Conservation (phyloP, 2,797 vertebrate genomes). For the Leucoraja ocellata region DNA sequence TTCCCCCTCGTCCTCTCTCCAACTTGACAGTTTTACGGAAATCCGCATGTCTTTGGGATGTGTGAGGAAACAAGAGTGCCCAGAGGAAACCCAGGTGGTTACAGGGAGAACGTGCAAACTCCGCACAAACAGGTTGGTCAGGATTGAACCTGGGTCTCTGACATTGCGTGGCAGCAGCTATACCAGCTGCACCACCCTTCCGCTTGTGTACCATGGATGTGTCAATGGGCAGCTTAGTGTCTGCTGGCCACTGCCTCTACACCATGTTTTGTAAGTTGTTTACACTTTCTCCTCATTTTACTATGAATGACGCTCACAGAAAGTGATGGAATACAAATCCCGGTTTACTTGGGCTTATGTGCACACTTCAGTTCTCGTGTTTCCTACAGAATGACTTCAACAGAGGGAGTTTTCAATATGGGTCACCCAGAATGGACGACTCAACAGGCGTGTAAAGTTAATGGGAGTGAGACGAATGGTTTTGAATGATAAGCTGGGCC, state of each 20-base stretch:
- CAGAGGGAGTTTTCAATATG: background rate
- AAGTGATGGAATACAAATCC: constrained; percentile 9
- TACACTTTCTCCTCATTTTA: background rate
- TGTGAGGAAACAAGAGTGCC: too few species aligned
- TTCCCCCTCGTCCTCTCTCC: too few species aligned
- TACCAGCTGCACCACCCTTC: too few species aligned
- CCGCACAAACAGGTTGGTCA: too few species aligned
- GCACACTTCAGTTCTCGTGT: background rate
- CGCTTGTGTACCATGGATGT: background rate
- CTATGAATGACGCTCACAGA: background rate
- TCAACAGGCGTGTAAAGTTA: background rate
- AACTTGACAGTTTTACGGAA: too few species aligned
- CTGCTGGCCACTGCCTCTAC: background rate
- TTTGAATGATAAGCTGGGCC: background rate
- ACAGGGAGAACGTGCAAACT: too few species aligned
- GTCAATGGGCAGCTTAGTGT: background rate
- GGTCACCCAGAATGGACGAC: background rate
- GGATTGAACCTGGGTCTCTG: too few species aligned
- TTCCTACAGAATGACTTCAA: background rate
- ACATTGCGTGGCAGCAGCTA: too few species aligned
- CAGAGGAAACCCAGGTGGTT: too few species aligned
- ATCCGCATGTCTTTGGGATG: too few species aligned
- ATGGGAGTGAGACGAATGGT: background rate
- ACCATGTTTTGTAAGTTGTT: background rate
- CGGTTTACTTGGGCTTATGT: background rate